Conservation (phyloP, 2,888 invertebrate genomes). For the Chrysomela aeneicollis region DNA sequence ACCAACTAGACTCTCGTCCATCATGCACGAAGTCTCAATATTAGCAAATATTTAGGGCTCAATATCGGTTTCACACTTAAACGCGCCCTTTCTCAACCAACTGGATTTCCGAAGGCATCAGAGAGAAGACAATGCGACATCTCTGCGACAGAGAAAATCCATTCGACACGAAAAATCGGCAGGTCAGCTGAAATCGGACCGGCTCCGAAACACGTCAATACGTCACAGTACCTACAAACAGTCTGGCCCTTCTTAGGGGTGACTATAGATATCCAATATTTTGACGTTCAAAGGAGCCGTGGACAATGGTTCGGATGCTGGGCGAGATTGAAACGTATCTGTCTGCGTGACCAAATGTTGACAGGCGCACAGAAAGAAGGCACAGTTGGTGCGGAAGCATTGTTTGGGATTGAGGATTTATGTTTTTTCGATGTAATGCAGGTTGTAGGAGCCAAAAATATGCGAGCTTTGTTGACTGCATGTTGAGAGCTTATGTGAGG, state of each 20-base stretch:
- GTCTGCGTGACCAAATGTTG: constrained; percentile 30
- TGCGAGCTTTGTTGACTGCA: too few species aligned
- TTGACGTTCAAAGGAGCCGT: constrained; percentile 6
- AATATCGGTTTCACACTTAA: not conserved
- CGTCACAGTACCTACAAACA: too few species aligned
- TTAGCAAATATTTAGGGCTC: not conserved
- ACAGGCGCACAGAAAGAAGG: constrained; percentile 30
- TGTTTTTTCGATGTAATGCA: not conserved
- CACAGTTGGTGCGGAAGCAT: constrained; percentile 11
- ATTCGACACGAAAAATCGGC: constrained; percentile 3
- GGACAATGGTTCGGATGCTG: constrained; percentile 15
- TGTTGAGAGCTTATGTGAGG: too few species aligned
- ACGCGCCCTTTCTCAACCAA: not conserved
- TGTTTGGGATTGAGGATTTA: constrained; percentile 1
- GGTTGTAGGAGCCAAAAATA: too few species aligned
- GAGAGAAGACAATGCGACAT: not conserved
- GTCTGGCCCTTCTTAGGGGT: not conserved
- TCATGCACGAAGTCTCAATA: too few species aligned
- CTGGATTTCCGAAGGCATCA: not conserved
- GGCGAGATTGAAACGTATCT: constrained; percentile 18
- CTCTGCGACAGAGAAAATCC: not conserved
- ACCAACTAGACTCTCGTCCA: too few species aligned
- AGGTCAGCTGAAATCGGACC: not conserved
- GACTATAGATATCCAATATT: constrained; percentile 14
- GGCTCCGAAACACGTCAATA: not conserved